These are phyloP conservation scores for Halcyon chelicuti DNA, from an alignment of 2,797 vertebrate species.

Conservation along the genomic window DNA sequence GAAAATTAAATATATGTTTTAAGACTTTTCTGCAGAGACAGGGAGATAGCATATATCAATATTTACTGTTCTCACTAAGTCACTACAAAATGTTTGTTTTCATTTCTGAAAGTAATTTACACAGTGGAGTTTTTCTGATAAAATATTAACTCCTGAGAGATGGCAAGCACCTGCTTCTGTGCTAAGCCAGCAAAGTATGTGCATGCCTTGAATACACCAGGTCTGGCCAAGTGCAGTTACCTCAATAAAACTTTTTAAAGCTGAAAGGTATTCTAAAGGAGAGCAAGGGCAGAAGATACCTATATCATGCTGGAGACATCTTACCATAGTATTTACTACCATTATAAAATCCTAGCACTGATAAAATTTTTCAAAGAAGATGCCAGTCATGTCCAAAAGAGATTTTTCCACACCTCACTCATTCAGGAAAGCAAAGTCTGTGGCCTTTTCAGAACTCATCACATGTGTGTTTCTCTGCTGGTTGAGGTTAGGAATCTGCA, in stretches of 20 bases:
- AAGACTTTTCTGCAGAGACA: background rate
- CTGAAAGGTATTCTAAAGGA: background rate
- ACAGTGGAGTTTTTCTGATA: background rate
- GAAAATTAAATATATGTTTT: background rate
- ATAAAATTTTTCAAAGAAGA: background rate
- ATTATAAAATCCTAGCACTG: background rate
- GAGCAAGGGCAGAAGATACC: background rate
- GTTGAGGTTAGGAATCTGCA: background rate
- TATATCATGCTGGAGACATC: background rate
- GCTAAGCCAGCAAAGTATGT: background rate
- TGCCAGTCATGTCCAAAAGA: background rate
- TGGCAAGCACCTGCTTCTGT: background rate
- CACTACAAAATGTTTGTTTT: background rate
- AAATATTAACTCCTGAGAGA: constrained; percentile 1
- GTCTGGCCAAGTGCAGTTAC: background rate
- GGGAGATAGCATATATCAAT: background rate
- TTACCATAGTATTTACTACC: background rate
- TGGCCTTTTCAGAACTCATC: background rate
- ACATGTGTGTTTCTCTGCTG: background rate
- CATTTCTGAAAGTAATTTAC: constrained; percentile 6
- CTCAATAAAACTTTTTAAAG: background rate
- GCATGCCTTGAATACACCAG: background rate
- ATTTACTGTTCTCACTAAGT: constrained; percentile 45
- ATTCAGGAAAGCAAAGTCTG: background rate
- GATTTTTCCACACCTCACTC: background rate